These are phyloP conservation scores for Trichechus manatus DNA, from an alignment of 2,113 vertebrate species.

Conservation along the genomic window DNA sequence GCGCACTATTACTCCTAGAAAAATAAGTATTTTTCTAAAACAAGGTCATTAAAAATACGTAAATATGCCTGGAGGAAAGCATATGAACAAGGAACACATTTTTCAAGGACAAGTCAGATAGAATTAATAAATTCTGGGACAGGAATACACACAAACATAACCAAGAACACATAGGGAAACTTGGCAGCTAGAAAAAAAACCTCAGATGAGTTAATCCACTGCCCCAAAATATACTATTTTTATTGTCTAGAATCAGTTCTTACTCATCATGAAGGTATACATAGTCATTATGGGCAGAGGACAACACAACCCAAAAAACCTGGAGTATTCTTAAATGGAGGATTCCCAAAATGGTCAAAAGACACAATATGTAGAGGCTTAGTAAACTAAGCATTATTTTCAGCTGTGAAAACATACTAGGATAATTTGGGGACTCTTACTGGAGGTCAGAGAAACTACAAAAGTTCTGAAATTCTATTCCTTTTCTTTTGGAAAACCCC, in stretches of 20 bases:
- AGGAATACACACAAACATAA: constrained; percentile 27
- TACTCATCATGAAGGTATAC: constrained; percentile 31
- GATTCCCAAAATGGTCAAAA: constrained; percentile 45
- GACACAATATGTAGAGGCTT: constrained; percentile 54
- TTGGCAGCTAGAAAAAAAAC: constrained; percentile 8
- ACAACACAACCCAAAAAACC: constrained; percentile 67
- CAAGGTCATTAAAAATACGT: neutral
- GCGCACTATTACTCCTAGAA: neutral
- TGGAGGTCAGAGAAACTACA: neutral
- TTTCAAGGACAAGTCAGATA: constrained; percentile 48
- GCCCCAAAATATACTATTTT: neutral
- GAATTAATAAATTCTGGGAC: constrained; percentile 53
- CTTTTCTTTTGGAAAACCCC: constrained; percentile 54
- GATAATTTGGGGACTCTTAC: constrained; percentile 37
- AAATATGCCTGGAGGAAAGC: neutral
- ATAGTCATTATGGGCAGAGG: constrained; percentile 55
- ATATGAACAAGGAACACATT: constrained; percentile 9
- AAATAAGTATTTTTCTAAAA: constrained; percentile 22
- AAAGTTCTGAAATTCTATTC: constrained; percentile 34
- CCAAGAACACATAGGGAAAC: neutral
- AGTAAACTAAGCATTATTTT: constrained; percentile 59
- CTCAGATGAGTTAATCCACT: constrained; percentile 28
- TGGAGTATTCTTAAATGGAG: neutral
- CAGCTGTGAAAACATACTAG: constrained; percentile 27
- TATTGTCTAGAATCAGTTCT: constrained; percentile 38